Base-by-base conservation (phyloP, 2,888 invertebrate species). In the Cataglyphis cursor region DNA sequence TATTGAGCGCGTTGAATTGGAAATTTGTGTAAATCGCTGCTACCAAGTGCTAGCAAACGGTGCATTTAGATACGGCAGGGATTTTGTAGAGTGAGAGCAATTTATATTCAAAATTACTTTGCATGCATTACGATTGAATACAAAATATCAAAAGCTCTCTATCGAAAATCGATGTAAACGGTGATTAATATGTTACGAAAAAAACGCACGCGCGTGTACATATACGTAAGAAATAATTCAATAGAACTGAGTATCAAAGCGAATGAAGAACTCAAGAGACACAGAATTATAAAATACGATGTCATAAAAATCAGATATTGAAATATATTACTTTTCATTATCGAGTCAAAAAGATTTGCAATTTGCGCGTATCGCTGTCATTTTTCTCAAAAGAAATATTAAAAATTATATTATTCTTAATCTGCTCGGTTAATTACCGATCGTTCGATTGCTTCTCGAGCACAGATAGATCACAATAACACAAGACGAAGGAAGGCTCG, bases 401-500 rank as follows among this genome's bases (percentile, higher is more conserved):
- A 18, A 78, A n/a, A 65, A 24, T 78, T 10, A 57, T 65, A 64
- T 59, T 57, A 51, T 28, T 75, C 51, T 84, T 83, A 83, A 88
- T 86, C 85, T 74, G 51, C 28, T 0, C 12, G 38, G 10, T 28
- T 35, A 72, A 72, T 72, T 28, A 57, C 28, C 48, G 80, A 8
- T 15, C 18, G 44, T 51, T 62, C 62, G 61, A 81, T 81, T 73
- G 44, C 81, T 72, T 80, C 48, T 78, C 65, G 41, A 51, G 78
- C 59, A 84, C 81, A 80, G 81, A 83, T 86, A 81, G 84, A 85
- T 88, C 83, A 82, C 82, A 73, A 72, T 66, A 85, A 72, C 84
- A 70, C 81, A 83, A 82, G 89, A 89, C 85, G 82, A 89, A 81
- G 84, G 82, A 89, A 81, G 84, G 84, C 81, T 59, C 82, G 64